Base-by-base conservation (phyloP, 1,140 invertebrate species). In the Akabosia matsudoensis region DNA sequence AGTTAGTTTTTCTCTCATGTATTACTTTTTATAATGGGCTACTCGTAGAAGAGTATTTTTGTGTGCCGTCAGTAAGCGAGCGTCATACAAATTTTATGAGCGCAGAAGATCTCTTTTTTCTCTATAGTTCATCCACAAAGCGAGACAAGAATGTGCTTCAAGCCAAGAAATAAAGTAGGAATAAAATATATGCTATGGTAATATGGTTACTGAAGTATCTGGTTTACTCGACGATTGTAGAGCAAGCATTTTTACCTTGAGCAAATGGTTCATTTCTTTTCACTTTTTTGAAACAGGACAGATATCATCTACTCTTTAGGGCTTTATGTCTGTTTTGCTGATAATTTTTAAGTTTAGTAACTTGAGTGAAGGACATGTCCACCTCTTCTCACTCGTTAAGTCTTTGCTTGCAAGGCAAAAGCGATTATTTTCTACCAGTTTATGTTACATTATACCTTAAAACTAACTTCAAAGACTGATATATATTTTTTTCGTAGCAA, bases 21-120 rank as follows among this genome's bases (percentile, higher is more conserved):
- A n/a, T 24, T 31, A 28, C 61, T 30, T 31, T 67, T 31, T n/a
- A 67, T 28, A 67, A 67, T 67, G 30, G 61, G 31, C 13, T 16
- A 67, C 24, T 67, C 61, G n/a, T 67, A 30, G 31, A 67, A 67
- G 61, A 30, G 61, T 7, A 67, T 31, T 67, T 67, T 61, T 22
- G 13, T 22, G 61, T 31, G 61, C 61, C 31, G 61, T 67, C 61
- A 28, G 61, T 67, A 30, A 67, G 61, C 61, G 61, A 30, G 30
- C 61, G 61, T 67, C 61, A 31, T 67, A 67, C 61, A 67, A 67
- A 67, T 67, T 67, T 67, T 67, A 67, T 67, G 61, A 67, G 61
- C 31, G 30, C 61, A 30, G 26, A n/a, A 67, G 61, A 67, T 2
- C 13, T 61, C 54, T 61, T 61, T 61, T 22, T 14, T 45, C 18